These are phyloP conservation scores for Bubo bubo DNA, from an alignment of 2,113 vertebrate genomes.

Conservation along the genomic window DNA sequence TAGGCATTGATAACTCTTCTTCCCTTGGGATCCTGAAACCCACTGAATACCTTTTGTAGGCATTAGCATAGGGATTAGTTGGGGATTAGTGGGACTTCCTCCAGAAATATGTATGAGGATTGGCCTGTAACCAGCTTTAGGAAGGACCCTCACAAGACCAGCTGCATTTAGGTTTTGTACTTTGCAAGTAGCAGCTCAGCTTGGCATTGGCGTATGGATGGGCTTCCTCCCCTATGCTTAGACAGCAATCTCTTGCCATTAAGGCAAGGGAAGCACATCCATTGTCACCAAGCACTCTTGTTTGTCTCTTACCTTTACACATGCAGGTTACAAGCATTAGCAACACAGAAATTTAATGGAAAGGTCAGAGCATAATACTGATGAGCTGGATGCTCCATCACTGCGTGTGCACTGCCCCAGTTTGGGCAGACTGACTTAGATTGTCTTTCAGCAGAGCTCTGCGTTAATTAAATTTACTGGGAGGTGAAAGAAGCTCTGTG, in stretches of 20 bases:
- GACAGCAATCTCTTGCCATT: background rate
- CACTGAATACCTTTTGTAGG: background rate
- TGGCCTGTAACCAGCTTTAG: background rate
- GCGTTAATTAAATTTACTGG: background rate
- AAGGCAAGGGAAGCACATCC: background rate
- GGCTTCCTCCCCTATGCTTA: background rate
- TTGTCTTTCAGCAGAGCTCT: background rate
- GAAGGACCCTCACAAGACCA: background rate
- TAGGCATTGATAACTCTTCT: background rate
- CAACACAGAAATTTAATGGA: background rate
- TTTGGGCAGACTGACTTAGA: background rate
- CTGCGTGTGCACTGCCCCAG: rapidly evolving
- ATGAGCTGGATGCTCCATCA: background rate
- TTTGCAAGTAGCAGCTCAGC: background rate
- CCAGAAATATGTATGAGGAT: background rate
- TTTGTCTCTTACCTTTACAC: background rate
- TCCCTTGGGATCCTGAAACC: background rate
- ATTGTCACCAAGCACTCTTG: background rate
- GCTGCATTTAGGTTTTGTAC: background rate
- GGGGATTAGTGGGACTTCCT: background rate
- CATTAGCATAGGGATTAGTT: background rate
- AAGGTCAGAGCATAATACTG: background rate
- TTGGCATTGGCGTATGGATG: background rate
- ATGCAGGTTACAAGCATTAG: background rate
- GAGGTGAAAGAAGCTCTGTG: background rate